Evolutionary conservation across 2,797 vertebrate genomes (phyloP).

Genomic region (Cirrhinus mrigala): DNA sequence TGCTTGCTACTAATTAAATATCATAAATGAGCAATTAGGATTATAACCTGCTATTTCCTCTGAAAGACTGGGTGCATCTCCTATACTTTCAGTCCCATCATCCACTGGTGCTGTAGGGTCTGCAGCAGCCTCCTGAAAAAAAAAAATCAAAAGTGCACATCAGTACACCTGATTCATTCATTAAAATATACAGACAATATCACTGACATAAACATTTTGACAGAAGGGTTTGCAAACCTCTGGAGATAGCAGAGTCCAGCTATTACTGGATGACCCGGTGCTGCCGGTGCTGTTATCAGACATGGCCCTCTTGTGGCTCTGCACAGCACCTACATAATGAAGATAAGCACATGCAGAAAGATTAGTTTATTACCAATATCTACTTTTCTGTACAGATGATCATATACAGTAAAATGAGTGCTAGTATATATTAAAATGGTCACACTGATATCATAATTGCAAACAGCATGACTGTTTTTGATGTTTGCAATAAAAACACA

Average conservation of each 20-base stretch:
- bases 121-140: constrained; percentile 75
- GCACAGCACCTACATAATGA: constrained; percentile 65
- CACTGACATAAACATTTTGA: neutral
- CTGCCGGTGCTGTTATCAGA: constrained; percentile 82
- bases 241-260: constrained; percentile 87
- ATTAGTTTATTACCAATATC: constrained; percentile 38
- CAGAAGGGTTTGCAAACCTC: constrained; percentile 77
- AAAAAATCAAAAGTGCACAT: constrained; percentile 25
- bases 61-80: constrained; percentile 78
- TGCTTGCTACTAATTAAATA: neutral
- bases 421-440: neutral
- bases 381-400: neutral
- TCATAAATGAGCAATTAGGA: neutral
- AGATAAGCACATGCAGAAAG: constrained; percentile 62
- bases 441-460: neutral
- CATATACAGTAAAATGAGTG: neutral
- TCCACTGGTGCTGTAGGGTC: constrained; percentile 77
- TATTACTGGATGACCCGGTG: constrained; percentile 82
- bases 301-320: constrained; percentile 80
- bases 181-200: neutral
- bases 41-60: constrained; percentile 79
- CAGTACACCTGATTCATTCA: neutral
- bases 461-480: neutral
- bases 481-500: neutral
- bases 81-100: constrained; percentile 80